Evolutionary conservation across 2,797 vertebrate species (phyloP), one percentile per base, ranked within the genome.

Genomic region (Psittacula echo): DNA sequence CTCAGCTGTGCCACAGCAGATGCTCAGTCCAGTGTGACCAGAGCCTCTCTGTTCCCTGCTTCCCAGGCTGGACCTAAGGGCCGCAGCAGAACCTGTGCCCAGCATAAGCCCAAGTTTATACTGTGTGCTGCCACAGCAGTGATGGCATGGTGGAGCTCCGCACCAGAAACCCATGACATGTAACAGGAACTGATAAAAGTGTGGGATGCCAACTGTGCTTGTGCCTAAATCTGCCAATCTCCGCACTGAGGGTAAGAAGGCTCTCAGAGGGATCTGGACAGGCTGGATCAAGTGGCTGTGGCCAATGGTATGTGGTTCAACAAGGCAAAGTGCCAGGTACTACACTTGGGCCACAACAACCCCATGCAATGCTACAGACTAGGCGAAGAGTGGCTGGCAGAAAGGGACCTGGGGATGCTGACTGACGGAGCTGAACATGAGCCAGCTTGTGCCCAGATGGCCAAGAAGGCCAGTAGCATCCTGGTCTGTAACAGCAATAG

Each of bases 121-220:
- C 15, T 60, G 15, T 26, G 58, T 3, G 9, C 23, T 6, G 39
- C 13, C 6, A 2, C 39, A 3, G 7, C 39, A 14, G 53, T 1
- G 7, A 5, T 6, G 12, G 19, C 23, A 13, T 4, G 5, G 21
- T 2, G 18, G 23, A 7, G 18, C 8, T 13, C 1, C 3, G 22
- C 39, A 2, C 2, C 9, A 7, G 39, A 14, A n/a, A 12, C 37
- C 13, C 48, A 2, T 4, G 58, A 7, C 10, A 1, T 0, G 4
- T 0, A 12, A 15, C 0, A 5, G 17, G 60, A 20, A 10, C 22
- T 2, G 54, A 4, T 15, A 23, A 4, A 27, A 39, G 26, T 6
- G 24, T 2, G 4, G 22, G 34, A 54, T 7, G 17, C 6, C 4
- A 12, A 15, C 19, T 14, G 3, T 2, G 16, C 0, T 22, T 10